Evolutionary conservation across 2,888 invertebrate species (phyloP), one percentile per base, ranked within the genome.

Genomic region (Hypolimnas misippus): DNA sequence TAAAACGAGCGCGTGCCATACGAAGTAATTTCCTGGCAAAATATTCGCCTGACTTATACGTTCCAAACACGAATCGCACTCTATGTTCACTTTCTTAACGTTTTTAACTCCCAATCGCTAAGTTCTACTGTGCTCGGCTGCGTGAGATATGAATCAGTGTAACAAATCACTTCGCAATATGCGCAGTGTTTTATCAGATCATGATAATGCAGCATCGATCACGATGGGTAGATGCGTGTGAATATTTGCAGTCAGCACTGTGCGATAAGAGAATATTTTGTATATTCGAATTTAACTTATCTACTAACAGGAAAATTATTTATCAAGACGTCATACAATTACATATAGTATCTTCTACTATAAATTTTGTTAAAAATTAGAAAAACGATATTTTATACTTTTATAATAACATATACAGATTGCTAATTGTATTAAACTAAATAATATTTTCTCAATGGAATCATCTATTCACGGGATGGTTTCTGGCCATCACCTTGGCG

Each of bases 21-120:
- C 82, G 72, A 76, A 83, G 82, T 76, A 77, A 84, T 87, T 89
- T 89, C 87, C 89, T 88, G 87, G 84, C 86, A 78, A 86, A 87
- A 85, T 85, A 83, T 83, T 81, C 74, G 77, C 81, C 74, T 81
- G 75, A 79, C 78, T 81, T 76, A 77, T 78, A 76, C 72, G 73
- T 75, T 69, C 73, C 68, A 72, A 78, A 82, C 86, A 87, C 83
- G 84, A 82, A 75, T 78, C 75, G n/a, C 74, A 70, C 68, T 55
- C 72, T 72, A 76, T 83, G 85, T 77, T 76, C 76, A 72, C 72
- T 82, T 82, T 83, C 83, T 77, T 81, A 80, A 66, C 53, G 57
- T 62, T 66, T 65, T 62, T 59, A 70, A 68, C 49, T 67, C 54
- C 49, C 35, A 60, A 53, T 54, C 50, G 31, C 53, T 53, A 25